phyloP scores from a whole-genome alignment of 2,113 vertebrate species.

The Theropithecus gelada region DNA sequence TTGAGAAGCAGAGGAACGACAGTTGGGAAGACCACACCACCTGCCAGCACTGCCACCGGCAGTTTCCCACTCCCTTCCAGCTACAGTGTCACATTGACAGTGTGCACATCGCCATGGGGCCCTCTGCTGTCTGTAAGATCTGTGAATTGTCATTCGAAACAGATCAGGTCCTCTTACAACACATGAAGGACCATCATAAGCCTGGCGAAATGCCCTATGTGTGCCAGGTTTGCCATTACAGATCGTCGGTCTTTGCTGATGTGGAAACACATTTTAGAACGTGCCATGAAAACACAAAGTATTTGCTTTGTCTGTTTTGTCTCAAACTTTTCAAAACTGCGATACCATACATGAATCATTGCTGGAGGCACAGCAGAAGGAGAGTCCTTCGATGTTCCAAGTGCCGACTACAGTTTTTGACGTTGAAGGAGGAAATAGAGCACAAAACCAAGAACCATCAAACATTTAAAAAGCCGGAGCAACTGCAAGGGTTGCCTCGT shows the following conservation, averaged over 20 bases:
- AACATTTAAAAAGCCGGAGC: constrained; percentile 2
- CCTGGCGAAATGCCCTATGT: constrained; percentile 97
- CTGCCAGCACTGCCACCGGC: constrained; percentile 95
- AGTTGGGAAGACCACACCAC: constrained; percentile 96
- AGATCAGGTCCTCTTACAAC: constrained; percentile 93
- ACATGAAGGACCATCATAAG: constrained; percentile 98
- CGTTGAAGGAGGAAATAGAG: background rate
- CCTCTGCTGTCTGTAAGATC: constrained; percentile 93
- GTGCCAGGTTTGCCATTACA: constrained; percentile 95
- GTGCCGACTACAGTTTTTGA: constrained; percentile 41
- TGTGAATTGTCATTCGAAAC: constrained; percentile 86
- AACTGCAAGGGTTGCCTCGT: background rate
- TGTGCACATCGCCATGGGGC: constrained; percentile 91
- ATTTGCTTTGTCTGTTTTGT: constrained; percentile 94
- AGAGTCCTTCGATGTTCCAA: background rate
- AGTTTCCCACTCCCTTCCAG: constrained; percentile 94
- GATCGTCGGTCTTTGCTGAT: constrained; percentile 94
- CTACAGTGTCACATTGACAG: constrained; percentile 96
- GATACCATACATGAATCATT: constrained; percentile 92
- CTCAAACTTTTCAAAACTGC: constrained; percentile 92
- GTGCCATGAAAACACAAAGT: constrained; percentile 93
- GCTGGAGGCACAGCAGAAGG: constrained; percentile 68
- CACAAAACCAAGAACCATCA: background rate
- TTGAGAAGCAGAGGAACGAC: constrained; percentile 95
- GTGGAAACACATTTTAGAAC: constrained; percentile 94